phyloP scores from a whole-genome alignment of 2,888 invertebrate species.

The Acronicta leporina region DNA sequence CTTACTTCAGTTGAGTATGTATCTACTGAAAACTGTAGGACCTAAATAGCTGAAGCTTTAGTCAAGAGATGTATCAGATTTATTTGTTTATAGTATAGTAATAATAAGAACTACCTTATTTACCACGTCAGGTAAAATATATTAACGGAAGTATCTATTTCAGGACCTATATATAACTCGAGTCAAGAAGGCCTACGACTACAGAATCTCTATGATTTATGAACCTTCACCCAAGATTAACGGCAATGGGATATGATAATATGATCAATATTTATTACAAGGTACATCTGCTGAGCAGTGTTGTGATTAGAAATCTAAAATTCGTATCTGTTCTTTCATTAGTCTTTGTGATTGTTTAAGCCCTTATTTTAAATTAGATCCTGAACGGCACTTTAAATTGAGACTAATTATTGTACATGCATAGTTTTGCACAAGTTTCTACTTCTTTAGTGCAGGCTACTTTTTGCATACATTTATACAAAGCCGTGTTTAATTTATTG shows the following conservation, averaged over 20 bases:
- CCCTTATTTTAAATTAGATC: not conserved
- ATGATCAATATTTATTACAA: constrained; percentile 45
- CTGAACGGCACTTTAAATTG: not conserved
- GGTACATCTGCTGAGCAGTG: constrained; percentile 20
- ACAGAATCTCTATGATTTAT: constrained; percentile 43
- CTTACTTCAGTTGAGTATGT: no score
- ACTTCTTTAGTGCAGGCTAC: not conserved
- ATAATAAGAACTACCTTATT: no score
- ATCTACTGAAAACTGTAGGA: no score
- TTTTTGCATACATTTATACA: not conserved
- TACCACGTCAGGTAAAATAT: not conserved
- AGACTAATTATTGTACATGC: not conserved
- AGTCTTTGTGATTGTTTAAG: no score
- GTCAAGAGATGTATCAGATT: no score
- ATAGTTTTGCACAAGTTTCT: not conserved
- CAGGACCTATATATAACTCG: constrained; percentile 35
- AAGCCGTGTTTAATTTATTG: no score
- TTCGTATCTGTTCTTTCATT: no score
- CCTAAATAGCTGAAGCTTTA: no score
- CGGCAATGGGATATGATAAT: constrained; percentile 20
- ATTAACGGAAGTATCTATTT: constrained; percentile 20
- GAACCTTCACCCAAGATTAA: constrained; percentile 43
- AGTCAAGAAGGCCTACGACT: constrained; percentile 30
- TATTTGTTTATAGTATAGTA: no score
- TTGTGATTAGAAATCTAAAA: not conserved